Evolutionary conservation across 1,140 invertebrate genomes (phyloP).

Genomic region (Centruroides sculpturatus): DNA sequence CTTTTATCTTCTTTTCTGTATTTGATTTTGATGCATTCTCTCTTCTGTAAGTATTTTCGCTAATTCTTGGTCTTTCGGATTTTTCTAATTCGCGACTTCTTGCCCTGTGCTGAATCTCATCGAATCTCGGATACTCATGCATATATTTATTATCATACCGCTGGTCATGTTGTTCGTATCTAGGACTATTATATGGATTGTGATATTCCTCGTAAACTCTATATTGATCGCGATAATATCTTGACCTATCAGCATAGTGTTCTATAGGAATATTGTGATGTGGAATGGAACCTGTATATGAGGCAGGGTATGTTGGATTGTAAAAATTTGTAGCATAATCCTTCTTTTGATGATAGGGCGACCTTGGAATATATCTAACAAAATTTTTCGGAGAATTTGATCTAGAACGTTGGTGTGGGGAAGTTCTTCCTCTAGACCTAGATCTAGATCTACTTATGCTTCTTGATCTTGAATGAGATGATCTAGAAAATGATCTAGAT

Average conservation of each 20-base stretch:
- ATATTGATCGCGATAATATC: conserved; percentile 2
- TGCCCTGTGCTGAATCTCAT: background rate
- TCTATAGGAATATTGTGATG: conserved; percentile 2
- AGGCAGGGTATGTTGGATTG: conserved; percentile 1
- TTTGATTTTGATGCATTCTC: too few relatives aligned
- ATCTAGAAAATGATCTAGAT: conserved; percentile 23
- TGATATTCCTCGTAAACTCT: background rate
- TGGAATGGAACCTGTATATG: background rate
- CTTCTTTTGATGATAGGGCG: conserved; percentile 1
- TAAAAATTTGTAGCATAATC: background rate
- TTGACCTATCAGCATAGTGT: conserved; percentile 1
- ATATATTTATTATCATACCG: background rate
- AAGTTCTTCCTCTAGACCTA: conserved; percentile 9
- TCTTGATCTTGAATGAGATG: conserved; percentile 12
- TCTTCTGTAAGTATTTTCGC: conserved; percentile 6
- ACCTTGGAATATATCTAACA: background rate
- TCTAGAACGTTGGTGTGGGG: background rate
- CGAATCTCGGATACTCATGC: background rate
- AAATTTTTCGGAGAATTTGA: conserved; percentile 5
- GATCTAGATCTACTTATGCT: conserved; percentile 18
- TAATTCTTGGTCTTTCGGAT: conserved; percentile 4
- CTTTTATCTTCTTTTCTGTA: conserved; percentile 14
- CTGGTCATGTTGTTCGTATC: background rate
- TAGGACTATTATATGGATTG: background rate
- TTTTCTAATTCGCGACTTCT: conserved; percentile 2